phyloP scores from a whole-genome alignment of 2,888 invertebrate species.

The Nudaria mundana region DNA sequence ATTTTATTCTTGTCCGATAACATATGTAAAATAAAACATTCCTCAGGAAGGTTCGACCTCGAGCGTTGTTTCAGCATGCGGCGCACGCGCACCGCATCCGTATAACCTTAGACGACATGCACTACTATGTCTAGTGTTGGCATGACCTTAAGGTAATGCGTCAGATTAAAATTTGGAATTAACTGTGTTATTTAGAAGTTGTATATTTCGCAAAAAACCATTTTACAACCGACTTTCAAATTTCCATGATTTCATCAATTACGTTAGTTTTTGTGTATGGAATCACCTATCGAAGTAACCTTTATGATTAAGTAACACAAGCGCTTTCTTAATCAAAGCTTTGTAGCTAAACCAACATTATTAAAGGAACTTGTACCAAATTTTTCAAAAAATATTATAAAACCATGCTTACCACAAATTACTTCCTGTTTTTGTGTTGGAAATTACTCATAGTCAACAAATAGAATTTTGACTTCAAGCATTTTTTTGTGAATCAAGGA shows the following conservation, averaged over 20 bases:
- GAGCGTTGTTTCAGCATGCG: slow-evolving; percentile 53
- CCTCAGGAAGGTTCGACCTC: slow-evolving; percentile 61
- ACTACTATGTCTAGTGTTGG: slow-evolving; percentile 25
- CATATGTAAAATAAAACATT: slow-evolving; percentile 47
- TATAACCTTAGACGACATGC: slow-evolving; percentile 62
- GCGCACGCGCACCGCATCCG: slow-evolving; percentile 69
- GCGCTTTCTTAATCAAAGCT: neutral
- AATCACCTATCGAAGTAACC: no score
- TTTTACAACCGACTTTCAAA: no score
- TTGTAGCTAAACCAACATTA: neutral
- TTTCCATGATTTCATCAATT: no score
- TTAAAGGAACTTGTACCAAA: neutral
- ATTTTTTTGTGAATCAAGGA: slow-evolving; percentile 25
- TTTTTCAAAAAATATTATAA: slow-evolving; percentile 11
- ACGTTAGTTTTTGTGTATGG: no score
- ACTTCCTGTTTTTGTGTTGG: slow-evolving; percentile 18
- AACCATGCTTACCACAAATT: slow-evolving; percentile 11
- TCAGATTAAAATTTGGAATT: no score
- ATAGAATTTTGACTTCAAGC: slow-evolving; percentile 20
- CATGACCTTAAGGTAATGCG: slow-evolving; percentile 34
- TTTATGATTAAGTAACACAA: neutral
- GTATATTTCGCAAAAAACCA: no score
- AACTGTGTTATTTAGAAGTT: no score
- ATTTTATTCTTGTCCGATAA: slow-evolving; percentile 25
- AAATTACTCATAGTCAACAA: slow-evolving; percentile 25